Evolutionary conservation across 2,113 vertebrate species (phyloP).

Genomic region (Mystacornis crossleyi): DNA sequence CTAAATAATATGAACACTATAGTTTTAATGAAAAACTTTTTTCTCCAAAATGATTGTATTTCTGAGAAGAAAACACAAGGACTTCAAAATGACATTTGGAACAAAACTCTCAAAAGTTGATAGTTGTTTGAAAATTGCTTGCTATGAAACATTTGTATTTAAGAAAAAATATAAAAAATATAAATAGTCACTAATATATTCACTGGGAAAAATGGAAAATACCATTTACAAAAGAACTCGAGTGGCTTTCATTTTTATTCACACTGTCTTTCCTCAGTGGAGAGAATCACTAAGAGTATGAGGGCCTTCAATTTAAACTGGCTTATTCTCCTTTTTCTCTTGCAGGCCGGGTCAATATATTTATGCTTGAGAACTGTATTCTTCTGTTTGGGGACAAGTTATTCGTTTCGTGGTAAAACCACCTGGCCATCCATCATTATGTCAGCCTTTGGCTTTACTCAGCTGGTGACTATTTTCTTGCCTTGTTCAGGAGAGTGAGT

Average conservation of each 20-base stretch:
- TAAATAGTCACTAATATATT: background rate
- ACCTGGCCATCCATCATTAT: constrained; percentile 41
- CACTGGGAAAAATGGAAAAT: fast-evolving
- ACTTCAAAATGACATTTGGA: background rate
- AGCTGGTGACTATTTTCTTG: constrained; percentile 51
- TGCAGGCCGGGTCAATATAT: background rate
- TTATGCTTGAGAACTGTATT: background rate
- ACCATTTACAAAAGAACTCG: background rate
- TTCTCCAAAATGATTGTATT: background rate
- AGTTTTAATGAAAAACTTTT: background rate
- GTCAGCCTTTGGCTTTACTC: constrained; percentile 48
- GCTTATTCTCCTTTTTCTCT: background rate
- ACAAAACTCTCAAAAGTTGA: background rate
- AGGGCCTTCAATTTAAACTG: background rate
- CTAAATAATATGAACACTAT: background rate
- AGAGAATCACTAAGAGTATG: background rate
- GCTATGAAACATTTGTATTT: background rate
- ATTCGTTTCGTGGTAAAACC: background rate
- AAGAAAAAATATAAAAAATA: background rate
- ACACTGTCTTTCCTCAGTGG: background rate
- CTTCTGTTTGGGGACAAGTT: background rate
- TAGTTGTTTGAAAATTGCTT: background rate
- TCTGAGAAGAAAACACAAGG: background rate
- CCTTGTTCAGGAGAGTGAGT: background rate
- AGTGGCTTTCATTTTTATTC: background rate